phyloP scores from a whole-genome alignment of 1,140 invertebrate species.

The Notospermus geniculatus region DNA sequence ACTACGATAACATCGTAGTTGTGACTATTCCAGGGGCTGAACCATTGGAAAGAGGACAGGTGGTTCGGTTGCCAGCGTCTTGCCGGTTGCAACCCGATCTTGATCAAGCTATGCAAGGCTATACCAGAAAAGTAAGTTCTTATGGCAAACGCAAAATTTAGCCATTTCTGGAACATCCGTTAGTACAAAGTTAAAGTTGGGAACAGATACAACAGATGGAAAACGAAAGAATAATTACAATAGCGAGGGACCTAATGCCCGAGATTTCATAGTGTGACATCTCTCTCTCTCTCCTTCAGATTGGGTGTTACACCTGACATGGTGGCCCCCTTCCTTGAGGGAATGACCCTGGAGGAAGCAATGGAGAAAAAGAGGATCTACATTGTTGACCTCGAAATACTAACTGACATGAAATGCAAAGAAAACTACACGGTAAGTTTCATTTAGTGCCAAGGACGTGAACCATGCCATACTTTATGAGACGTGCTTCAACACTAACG shows the following conservation, averaged over 20 bases:
- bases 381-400: constrained; percentile 56
- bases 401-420: constrained; percentile 42
- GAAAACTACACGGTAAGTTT: too few relatives aligned
- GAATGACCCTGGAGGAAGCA: constrained; percentile 50
- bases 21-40: background rate
- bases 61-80: constrained; percentile 24
- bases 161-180: too few relatives aligned
- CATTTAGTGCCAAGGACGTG: too few relatives aligned
- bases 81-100: constrained; percentile 35
- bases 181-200: too few relatives aligned
- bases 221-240: too few relatives aligned
- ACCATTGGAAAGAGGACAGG: constrained; percentile 13
- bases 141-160: background rate
- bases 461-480: too few relatives aligned
- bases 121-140: constrained; percentile 46
- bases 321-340: constrained; percentile 56
- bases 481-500: too few relatives aligned
- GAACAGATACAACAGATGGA: too few relatives aligned
- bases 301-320: constrained; percentile 56
- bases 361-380: constrained; percentile 57
- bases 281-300: constrained; percentile 36
- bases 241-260: too few relatives aligned
- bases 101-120: constrained; percentile 46
- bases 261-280: too few relatives aligned
- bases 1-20: too few relatives aligned